Base-by-base conservation (phyloP, 2,888 invertebrate genomes). In the Drosophila eohydei region DNA sequence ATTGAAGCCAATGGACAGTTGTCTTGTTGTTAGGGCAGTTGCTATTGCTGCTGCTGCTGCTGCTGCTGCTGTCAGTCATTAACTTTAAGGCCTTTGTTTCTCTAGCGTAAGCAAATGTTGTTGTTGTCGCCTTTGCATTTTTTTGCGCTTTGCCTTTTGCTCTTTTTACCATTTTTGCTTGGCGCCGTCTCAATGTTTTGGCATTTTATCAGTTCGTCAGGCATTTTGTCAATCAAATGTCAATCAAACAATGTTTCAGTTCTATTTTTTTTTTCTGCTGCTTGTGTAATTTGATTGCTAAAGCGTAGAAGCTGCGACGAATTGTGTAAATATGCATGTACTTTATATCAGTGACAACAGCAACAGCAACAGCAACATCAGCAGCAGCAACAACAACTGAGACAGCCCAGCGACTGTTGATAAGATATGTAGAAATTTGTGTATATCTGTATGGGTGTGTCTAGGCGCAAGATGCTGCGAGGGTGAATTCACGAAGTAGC, bases 261-360 rank as follows among this genome's bases (percentile, higher is more conserved):
- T 32, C 30, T 14, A 32, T 11, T 83, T 82, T 36, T 80, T 80
- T 72, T 58, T 64, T 52, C 51, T 78, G 72, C 61, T 84, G 71
- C 58, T 81, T 78, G 83, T 80, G 87, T 85, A 87, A 84, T 85
- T 87, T 85, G 87, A 85, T 85, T 85, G 85, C 87, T 87, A 86
- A 85, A 85, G 85, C 85, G 85, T 84, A 85, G 85, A 87, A 87
- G 85, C 85, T 86, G 81, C 84, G 72, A 78, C 69, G 71, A 86
- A 81, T 87, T 86, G 87, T 85, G 87, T 85, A 85, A 85, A 85
- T 85, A 87, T 84, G 78, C 83, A 80, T 87, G 85, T 85, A 75
- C 83, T 83, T 80, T 83, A 83, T 85, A 84, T 84, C 83, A 65
- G 65, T 59, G 56, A 80, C 73, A 80, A 63, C 56, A 54, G 28